Evolutionary conservation across 2,113 vertebrate species (phyloP), one percentile per base, ranked within the genome.

Genomic region (Martes martes): DNA sequence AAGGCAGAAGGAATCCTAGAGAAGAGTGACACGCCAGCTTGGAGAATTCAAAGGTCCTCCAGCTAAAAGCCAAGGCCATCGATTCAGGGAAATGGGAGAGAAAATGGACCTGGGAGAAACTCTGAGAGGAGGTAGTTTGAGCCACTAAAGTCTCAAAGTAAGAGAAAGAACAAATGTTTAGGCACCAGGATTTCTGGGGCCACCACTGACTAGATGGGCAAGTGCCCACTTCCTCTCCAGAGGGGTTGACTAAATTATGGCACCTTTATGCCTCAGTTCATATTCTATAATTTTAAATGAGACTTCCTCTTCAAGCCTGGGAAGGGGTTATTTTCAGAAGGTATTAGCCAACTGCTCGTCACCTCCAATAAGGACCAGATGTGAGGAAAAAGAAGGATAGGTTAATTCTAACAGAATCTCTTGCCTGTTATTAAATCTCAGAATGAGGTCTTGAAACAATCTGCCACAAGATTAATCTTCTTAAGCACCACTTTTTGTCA

Each of bases 301-400:
- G 42, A 39, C 28, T 61, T 87, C 7, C 33, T 50, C 55, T 78
- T 73, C 52, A 45, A 94, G 67, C 88, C 61, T 61, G 42, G 69
- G 69, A 91, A 96, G 69, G 33, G 73, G 26, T 92, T 82, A 57
- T 82, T 81, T 89, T 79, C 59, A 93, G 55, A 91, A 93, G 39
- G 1, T 91, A 92, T 95, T 91, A 94, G 83, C 96, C 97, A 98
- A 94, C 96, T 98, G 97, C 94, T 97, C 97, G 26, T 89, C 97
- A 98, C 97, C 89, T 97, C 39, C 85, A 45, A 4, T 21, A 31
- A 93, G 50, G 91, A 92, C 84, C 0, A 26, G 69, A 87, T 83
- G 80, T 80, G 94, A 82, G 78, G 47, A n/a, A 36, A 85, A 28
- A 63, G 10, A 39, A 45, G 82, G 69, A 23, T 57, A 74, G 15